Evolutionary conservation across 2,888 invertebrate species (phyloP), one percentile per base, ranked within the genome.

Genomic region (Dioctria rufipes): DNA sequence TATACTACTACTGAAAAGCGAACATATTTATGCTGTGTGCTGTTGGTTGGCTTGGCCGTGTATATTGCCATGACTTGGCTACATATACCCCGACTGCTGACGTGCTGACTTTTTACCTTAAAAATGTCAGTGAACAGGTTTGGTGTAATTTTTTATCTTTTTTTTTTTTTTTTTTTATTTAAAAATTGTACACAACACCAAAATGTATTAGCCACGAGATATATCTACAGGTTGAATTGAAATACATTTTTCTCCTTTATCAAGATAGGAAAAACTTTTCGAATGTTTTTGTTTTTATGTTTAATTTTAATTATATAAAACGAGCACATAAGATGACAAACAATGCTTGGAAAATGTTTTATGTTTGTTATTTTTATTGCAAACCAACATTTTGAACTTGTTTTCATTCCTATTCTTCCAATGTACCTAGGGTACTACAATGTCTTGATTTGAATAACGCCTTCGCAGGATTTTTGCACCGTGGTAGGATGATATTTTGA

Each of bases 81-180:
- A 25, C 25, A 25, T 25, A 25, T 43, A 43, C 11, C n/a, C 42
- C 4, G 9, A 11, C n/a, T 40, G 60, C 43, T 61, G 63, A n/a
- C 54, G 73, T 58, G 63, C n/a, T 25, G 58, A 61, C 42, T 42
- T 60, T 71, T 13, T 42, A 25, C 54, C 54, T 39, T 58, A 77
- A 77, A 77, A 77, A 63, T 77, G 63, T 51, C 77, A 63, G 63
- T 43, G 77, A 77, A 77, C 77, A 77, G 77, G 77, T 77, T 77
- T 77, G 54, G 25, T 25, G 25, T 11, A 54, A 54, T 54, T 54
- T 54, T 11, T 54, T 54, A 1, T 54, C 1, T 46, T 46, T 46
- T 54, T n/a, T 11, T 54, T 54, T n/a, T 54, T 5, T 46, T 46
- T 46, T 54, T n/a, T 54, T 5, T 46, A 6, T 46, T 46, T 6